phyloP scores from a whole-genome alignment of 2,888 invertebrate species.

The Pandemis cinnamomeana region DNA sequence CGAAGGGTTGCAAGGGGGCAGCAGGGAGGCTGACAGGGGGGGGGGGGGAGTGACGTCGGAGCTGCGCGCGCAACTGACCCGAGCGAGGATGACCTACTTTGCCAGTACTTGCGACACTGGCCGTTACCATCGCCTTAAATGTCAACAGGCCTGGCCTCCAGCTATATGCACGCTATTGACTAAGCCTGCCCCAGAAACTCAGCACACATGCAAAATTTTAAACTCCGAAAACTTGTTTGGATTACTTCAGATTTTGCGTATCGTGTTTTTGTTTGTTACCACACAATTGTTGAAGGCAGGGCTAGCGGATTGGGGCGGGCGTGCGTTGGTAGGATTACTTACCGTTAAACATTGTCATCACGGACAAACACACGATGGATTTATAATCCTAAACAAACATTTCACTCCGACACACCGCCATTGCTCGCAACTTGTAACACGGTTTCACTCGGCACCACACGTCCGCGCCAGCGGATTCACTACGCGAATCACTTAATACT shows the following conservation, averaged over 20 bases:
- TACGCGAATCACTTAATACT: slow-evolving; percentile 54
- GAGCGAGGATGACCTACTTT: slow-evolving; percentile 70
- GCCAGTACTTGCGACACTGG: slow-evolving; percentile 64
- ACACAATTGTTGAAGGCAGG: not conserved
- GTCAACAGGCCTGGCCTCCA: slow-evolving; percentile 71
- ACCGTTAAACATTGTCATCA: slow-evolving; percentile 68
- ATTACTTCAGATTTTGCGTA: not conserved
- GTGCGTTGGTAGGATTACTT: slow-evolving; percentile 48
- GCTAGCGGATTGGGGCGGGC: not conserved
- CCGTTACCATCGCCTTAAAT: slow-evolving; percentile 56
- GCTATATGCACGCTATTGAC: slow-evolving; percentile 62
- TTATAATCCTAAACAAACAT: slow-evolving; percentile 67
- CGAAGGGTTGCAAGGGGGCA: slow-evolving; percentile 53
- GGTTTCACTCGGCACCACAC: slow-evolving; percentile 57
- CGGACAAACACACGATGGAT: slow-evolving; percentile 56
- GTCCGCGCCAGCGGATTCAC: slow-evolving; percentile 43
- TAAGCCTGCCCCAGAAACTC: slow-evolving; percentile 61
- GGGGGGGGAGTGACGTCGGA: slow-evolving; percentile 69
- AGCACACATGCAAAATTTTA: slow-evolving; percentile 33
- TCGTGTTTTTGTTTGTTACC: slow-evolving; percentile 1
- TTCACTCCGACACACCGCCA: slow-evolving; percentile 67
- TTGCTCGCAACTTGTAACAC: slow-evolving; percentile 68
- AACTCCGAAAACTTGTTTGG: not conserved
- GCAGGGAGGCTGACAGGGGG: slow-evolving; percentile 57
- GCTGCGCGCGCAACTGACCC: slow-evolving; percentile 74